These are phyloP conservation scores for Clupea harengus DNA, from an alignment of 2,113 vertebrate genomes.

Conservation along the genomic window DNA sequence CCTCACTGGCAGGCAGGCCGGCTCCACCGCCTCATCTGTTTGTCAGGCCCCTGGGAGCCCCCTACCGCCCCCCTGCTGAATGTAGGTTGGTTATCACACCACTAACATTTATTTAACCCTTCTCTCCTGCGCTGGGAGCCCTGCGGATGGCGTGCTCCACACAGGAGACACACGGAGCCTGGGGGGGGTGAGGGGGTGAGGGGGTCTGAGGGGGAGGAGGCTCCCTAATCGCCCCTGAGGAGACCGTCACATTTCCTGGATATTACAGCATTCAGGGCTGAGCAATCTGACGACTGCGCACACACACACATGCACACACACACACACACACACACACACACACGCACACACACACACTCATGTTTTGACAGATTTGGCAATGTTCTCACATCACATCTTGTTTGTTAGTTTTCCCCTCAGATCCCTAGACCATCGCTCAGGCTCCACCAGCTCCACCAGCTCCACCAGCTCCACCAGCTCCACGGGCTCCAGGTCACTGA, in stretches of 20 bases:
- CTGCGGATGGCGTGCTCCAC: not conserved
- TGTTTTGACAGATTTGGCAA: not conserved
- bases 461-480: not conserved
- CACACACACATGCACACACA: not conserved
- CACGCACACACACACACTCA: not conserved
- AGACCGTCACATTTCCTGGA: conserved; percentile 27
- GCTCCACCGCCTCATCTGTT: not conserved
- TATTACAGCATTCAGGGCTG: conserved; percentile 17
- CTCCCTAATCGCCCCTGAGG: conserved; percentile 21
- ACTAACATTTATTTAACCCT: conserved; percentile 99
- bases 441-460: not conserved
- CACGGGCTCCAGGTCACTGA: not conserved
- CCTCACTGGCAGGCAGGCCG: conserved; percentile 53
- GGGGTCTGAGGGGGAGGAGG: conserved; percentile 50
- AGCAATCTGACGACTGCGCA: not conserved
- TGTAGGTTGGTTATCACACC: conserved; percentile 97
- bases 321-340: not conserved
- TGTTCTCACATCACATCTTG: not conserved
- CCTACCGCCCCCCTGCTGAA: conserved; percentile 66
- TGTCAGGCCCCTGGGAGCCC: conserved; percentile 10
- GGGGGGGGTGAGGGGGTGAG: conserved; percentile 52
- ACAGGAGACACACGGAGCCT: conserved; percentile 6
- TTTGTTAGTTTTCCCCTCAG: conserved; percentile 6
- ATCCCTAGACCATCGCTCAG: not conserved
- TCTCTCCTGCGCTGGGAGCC: conserved; percentile 75